Base-by-base conservation (phyloP, 2,113 vertebrate genomes). In the Redunca redunca region DNA sequence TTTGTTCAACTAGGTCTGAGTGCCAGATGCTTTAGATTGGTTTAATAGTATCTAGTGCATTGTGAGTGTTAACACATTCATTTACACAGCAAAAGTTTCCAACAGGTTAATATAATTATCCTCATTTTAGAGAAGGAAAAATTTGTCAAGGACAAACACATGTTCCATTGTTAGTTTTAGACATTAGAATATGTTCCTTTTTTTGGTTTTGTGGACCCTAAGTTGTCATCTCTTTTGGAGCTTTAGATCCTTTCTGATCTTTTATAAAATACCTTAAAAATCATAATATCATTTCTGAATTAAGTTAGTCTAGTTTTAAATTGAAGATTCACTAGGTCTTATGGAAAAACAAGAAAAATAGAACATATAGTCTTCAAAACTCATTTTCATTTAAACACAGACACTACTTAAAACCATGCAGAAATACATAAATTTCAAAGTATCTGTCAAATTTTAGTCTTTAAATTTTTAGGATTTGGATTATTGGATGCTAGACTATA, bases 251-350 rank as follows among this genome's bases (percentile, higher is more conserved):
- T 95, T 74, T 6, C 40, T 95, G 50, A 53, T 85, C 9, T 85
- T 95, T 97, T 83, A 53, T 78, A 92, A 91, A 93, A 53, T 52
- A 83, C 19, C 30, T 77, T 83, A 90, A 26, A 90, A 52, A 43
- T 40, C 6, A 8, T 74, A n/a, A 90, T 1, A 74, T 8, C 6
- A 64, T 64, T 89, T 95, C 7, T 88, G 26, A 87, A 4, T 92
- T 92, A 60, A 28, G 17, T 53, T 92, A 62, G 40, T 92, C 52
- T 92, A 88, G 87, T 94, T 71, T 94, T 84, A 89, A 94, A 71
- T 14, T 2, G 53, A 28, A 87, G 33, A 62, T 36, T 78, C 30
- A 46, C 10, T 46, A 36, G 30, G 23, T 17, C 84, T 58, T 82
- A 17, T 55, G 30, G 48, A 90, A 71, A 50, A 87, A 89, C 3